phyloP scores from a whole-genome alignment of 2,888 invertebrate species.

The Neoascia interrupta region DNA sequence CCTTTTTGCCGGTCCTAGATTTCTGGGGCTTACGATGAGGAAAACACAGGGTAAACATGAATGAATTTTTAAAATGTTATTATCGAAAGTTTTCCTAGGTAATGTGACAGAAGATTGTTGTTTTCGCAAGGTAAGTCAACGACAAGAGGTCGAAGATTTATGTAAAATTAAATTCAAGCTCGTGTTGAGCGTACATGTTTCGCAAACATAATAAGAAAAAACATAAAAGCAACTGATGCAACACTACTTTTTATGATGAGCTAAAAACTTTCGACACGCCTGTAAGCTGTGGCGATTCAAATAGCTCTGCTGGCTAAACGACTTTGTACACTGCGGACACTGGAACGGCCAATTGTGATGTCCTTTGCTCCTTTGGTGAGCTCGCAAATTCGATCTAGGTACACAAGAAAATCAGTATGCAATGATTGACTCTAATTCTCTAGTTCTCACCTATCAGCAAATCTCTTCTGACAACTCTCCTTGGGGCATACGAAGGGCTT shows the following conservation, averaged over 20 bases:
- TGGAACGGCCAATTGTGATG: conserved; percentile 86
- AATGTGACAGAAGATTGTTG: conserved; percentile 41
- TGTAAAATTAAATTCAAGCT: too few relatives aligned
- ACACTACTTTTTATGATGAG: conserved; percentile 68
- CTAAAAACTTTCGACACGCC: conserved; percentile 83
- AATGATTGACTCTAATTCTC: too few relatives aligned
- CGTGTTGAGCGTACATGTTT: too few relatives aligned
- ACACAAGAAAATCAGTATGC: background rate
- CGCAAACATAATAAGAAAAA: conserved; percentile 25
- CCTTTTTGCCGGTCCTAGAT: conserved; percentile 1
- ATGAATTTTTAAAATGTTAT: conserved; percentile 67
- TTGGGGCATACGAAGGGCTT: conserved; percentile 85
- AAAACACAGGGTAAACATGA: conserved; percentile 33
- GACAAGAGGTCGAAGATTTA: background rate
- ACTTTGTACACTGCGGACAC: conserved; percentile 84
- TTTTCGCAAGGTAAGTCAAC: conserved; percentile 49
- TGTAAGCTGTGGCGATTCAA: conserved; percentile 84
- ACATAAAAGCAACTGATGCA: too few relatives aligned
- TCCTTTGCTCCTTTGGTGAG: conserved; percentile 86
- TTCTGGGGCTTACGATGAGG: conserved; percentile 23
- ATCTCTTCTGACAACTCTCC: conserved; percentile 83
- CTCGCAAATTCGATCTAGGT: conserved; percentile 84
- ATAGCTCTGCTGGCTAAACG: conserved; percentile 85
- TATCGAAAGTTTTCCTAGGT: conserved; percentile 55
- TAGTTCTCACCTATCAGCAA: conserved; percentile 85